phyloP scores from a whole-genome alignment of 2,888 invertebrate genomes.

The Neoascia interrupta region DNA sequence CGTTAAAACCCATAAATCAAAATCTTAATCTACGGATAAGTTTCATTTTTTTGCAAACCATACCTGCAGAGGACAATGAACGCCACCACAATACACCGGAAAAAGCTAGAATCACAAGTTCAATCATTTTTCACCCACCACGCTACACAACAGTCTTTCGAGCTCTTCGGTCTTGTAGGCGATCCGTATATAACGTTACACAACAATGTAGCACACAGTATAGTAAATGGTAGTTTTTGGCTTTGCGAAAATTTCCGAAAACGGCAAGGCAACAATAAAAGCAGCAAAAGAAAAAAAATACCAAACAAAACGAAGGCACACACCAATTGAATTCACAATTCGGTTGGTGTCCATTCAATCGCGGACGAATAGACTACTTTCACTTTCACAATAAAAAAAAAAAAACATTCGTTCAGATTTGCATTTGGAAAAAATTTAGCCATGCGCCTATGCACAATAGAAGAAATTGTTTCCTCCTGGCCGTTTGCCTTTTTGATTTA shows the following conservation, averaged over 20 bases:
- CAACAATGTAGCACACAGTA: conserved; percentile 46
- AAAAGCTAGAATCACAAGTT: conserved; percentile 51
- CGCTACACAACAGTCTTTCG: too few relatives aligned
- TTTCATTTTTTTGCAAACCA: too few relatives aligned
- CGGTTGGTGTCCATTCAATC: conserved; percentile 50
- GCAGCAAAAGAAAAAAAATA: too few relatives aligned
- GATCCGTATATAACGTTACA: conserved; percentile 43
- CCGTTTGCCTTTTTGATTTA: conserved; percentile 62
- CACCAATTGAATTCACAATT: conserved; percentile 49
- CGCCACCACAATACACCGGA: conserved; percentile 53
- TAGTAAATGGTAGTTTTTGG: too few relatives aligned
- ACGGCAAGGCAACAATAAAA: background rate
- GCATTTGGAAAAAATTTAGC: conserved; percentile 48
- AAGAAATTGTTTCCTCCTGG: conserved; percentile 59
- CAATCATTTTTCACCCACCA: conserved; percentile 44
- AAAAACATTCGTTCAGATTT: too few relatives aligned
- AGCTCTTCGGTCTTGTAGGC: conserved; percentile 4
- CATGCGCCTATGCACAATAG: too few relatives aligned
- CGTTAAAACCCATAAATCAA: too few relatives aligned
- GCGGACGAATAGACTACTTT: conserved; percentile 55
- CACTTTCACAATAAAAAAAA: conserved; percentile 50
- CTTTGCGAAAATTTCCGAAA: background rate
- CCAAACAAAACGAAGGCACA: background rate
- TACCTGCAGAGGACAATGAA: conserved; percentile 49
- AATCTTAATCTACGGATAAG: too few relatives aligned